phyloP scores from a whole-genome alignment of 2,113 vertebrate species.

The Ariopsis seemanni region DNA sequence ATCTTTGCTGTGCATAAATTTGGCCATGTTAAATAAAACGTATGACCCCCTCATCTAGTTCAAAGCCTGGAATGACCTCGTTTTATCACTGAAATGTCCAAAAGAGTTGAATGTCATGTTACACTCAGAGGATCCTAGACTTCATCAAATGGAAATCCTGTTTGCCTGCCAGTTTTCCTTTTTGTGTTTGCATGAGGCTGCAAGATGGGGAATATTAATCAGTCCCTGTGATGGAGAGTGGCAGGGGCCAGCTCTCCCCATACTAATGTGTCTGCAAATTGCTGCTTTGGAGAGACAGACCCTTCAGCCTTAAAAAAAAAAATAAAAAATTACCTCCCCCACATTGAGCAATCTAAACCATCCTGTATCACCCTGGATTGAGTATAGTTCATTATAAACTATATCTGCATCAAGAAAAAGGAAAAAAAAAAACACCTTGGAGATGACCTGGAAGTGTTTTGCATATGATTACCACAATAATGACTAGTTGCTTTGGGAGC shows the following conservation, averaged over 20 bases:
- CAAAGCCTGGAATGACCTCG: background rate
- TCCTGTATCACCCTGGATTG: background rate
- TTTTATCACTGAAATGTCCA: constrained; percentile 21
- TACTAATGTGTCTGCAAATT: constrained; percentile 41
- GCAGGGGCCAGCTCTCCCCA: constrained; percentile 22
- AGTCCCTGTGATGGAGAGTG: constrained; percentile 25
- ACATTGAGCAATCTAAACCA: constrained; percentile 13
- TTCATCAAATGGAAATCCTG: constrained; percentile 42
- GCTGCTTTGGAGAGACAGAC: constrained; percentile 22
- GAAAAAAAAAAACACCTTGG: constrained; percentile 53
- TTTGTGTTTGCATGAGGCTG: constrained; percentile 43
- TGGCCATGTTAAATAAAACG: background rate
- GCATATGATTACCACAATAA: constrained; percentile 63
- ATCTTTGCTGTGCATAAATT: background rate
- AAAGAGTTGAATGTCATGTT: constrained; percentile 49
- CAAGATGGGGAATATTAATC: constrained; percentile 40
- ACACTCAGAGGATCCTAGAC: constrained; percentile 34
- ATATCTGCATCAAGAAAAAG: constrained; percentile 46
- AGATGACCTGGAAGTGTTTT: constrained; percentile 66
- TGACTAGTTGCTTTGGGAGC: constrained; percentile 61
- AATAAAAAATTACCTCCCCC: constrained; percentile 27
- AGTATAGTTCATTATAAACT: constrained; percentile 60
- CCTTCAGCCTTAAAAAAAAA: background rate
- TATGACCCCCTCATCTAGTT: background rate
- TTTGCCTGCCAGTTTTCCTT: constrained; percentile 44